These are phyloP conservation scores for Characodon lateralis DNA, from an alignment of 2,797 vertebrate species.

Conservation along the genomic window DNA sequence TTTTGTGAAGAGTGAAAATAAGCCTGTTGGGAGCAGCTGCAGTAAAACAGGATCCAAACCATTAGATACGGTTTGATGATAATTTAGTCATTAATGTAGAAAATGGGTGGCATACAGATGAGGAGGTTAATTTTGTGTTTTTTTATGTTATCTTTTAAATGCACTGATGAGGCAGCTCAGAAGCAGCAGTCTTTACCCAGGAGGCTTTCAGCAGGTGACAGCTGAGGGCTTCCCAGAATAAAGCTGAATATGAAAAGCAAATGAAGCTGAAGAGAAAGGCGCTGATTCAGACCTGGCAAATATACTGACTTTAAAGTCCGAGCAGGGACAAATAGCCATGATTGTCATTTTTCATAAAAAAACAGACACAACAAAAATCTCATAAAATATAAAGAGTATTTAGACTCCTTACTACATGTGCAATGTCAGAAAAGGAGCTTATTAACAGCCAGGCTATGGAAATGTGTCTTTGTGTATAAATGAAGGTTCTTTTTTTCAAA, in stretches of 20 bases:
- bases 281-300: neutral
- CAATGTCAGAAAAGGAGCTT: neutral
- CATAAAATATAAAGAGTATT: neutral
- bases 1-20: neutral
- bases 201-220: neutral
- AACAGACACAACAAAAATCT: neutral
- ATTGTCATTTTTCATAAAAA: neutral
- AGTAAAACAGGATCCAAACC: neutral
- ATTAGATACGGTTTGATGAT: too few relatives aligned
- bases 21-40: neutral
- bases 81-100: neutral
- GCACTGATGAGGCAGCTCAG: neutral
- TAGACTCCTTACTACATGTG: too few relatives aligned
- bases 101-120: neutral
- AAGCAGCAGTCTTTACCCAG: neutral
- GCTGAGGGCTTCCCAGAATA: neutral
- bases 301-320: neutral
- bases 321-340: neutral
- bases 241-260: neutral
- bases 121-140: neutral
- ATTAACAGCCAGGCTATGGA: neutral
- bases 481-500: neutral
- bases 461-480: neutral
- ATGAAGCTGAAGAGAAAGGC: neutral
- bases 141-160: neutral